These are phyloP conservation scores for Allophyes oxyacanthae DNA, from an alignment of 2,888 invertebrate species.

Conservation along the genomic window DNA sequence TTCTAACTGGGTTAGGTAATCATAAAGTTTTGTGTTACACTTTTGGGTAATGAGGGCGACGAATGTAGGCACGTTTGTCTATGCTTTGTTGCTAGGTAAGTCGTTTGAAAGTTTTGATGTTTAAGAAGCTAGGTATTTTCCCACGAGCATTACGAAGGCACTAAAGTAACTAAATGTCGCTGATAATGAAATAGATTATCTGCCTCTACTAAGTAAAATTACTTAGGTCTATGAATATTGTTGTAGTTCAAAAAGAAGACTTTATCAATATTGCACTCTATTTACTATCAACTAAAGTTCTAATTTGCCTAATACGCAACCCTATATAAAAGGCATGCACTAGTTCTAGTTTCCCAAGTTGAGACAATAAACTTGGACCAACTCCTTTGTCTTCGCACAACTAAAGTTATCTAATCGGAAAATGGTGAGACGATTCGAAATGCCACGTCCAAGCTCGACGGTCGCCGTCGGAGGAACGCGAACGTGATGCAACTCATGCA, in stretches of 20 bases:
- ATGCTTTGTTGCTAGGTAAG: slow-evolving; percentile 23
- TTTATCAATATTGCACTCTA: slow-evolving; percentile 23
- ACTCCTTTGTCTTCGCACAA: slow-evolving; percentile 44
- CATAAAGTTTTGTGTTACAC: slow-evolving; percentile 39
- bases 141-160: slow-evolving; percentile 22
- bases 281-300: slow-evolving; percentile 15
- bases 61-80: slow-evolving; percentile 25
- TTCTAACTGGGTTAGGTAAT: slow-evolving; percentile 49
- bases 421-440: slow-evolving; percentile 50
- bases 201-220: slow-evolving; percentile 5
- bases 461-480: slow-evolving; percentile 41
- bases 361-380: slow-evolving; percentile 31
- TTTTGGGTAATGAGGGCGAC: slow-evolving; percentile 42
- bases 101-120: slow-evolving; percentile 31
- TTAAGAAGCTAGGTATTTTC: slow-evolving; percentile 21
- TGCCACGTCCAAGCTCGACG: slow-evolving; percentile 51
- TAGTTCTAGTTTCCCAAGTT: slow-evolving; percentile 43
- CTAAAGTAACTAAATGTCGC: slow-evolving; percentile 12
- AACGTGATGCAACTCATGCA: slow-evolving; percentile 48
- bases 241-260: neutral
- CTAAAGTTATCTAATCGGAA: slow-evolving; percentile 38
- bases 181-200: slow-evolving; percentile 22
- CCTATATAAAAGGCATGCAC: slow-evolving; percentile 27
- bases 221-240: slow-evolving; percentile 15
- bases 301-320: slow-evolving; percentile 21